Evolutionary conservation across 2,888 invertebrate genomes (phyloP).

Genomic region (Coremacera marginata): DNA sequence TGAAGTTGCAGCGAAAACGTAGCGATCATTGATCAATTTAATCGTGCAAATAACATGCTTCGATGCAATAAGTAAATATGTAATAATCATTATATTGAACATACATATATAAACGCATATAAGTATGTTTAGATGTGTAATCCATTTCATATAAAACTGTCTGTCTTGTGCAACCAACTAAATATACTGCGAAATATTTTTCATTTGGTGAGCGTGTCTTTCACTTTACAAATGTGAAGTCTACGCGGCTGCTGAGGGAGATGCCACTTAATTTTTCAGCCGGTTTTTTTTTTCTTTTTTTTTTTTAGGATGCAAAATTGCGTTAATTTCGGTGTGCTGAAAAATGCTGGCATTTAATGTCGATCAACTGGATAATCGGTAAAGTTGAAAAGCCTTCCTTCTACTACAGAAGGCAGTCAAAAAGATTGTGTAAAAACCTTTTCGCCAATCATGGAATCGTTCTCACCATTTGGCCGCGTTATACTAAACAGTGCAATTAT

Average conservation of each 20-base stretch:
- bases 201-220: constrained; percentile 9
- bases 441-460: background rate
- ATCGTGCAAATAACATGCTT: constrained; percentile 66
- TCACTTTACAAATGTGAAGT: background rate
- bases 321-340: constrained; percentile 6
- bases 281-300: background rate
- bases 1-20: background rate
- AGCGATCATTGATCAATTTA: constrained; percentile 63
- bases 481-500: too few species aligned
- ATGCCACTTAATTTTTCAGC: constrained; percentile 13
- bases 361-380: constrained; percentile 36
- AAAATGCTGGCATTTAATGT: constrained; percentile 25
- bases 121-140: background rate
- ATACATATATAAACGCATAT: background rate
- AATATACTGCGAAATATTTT: background rate
- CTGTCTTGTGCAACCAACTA: background rate
- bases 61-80: constrained; percentile 66
- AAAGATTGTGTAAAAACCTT: background rate
- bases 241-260: background rate
- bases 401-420: background rate
- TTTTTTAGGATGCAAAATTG: constrained; percentile 20
- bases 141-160: background rate
- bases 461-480: background rate
- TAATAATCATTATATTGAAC: constrained; percentile 49
- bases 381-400: constrained; percentile 17